Evolutionary conservation across 2,888 invertebrate species (phyloP), one percentile per base, ranked within the genome.

Genomic region (Parnassius glacialis): DNA sequence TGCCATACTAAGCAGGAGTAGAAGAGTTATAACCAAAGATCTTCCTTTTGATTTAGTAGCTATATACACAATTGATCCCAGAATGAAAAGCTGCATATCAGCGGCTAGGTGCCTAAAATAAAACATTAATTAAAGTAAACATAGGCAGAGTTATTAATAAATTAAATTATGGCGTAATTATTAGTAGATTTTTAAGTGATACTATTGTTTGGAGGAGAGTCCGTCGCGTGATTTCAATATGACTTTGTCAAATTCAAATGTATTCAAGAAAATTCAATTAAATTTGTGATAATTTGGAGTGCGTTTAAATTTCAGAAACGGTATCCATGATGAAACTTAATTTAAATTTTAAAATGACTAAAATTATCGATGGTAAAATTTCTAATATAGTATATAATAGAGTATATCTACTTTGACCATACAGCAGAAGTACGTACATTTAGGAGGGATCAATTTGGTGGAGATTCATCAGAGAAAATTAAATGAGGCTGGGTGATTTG

Each of bases 41-140:
- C 68, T 66, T 11, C 65, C 61, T 2, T 63, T 43, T 9, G 61
- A 25, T 10, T 55, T 58, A 0, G 59, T 60, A 13, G 62, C 51
- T 58, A 74, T 42, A 41, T 68, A 71, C 10, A 75, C 50, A 0
- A 71, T n/a, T 25, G 78, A 61, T 2, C 74, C 74, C 10, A 74
- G 1, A 43, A 65, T 61, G 62, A 73, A 75, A 11, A 79, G 67
- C 64, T 80, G 78, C 60, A 71, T 72, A 57, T 80, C 80, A 9
- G 76, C 68, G 42, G 75, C 75, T 45, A 79, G 57, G 60, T 78
- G 76, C 80, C 80, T 79, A 63, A 44, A 57, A 52, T 55, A 55
- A 53, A 64, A 62, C 43, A 50, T 16, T 10, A 25, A 53, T 2
- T 34, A 13, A 25, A 42, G 1, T 11, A 11, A 45, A 20, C n/a